Percentiles rank a stretch among this genome's conserved stretches.
phyloP scores from a whole-genome alignment of 2,888 invertebrate genomes.

The Spialia ferax region DNA sequence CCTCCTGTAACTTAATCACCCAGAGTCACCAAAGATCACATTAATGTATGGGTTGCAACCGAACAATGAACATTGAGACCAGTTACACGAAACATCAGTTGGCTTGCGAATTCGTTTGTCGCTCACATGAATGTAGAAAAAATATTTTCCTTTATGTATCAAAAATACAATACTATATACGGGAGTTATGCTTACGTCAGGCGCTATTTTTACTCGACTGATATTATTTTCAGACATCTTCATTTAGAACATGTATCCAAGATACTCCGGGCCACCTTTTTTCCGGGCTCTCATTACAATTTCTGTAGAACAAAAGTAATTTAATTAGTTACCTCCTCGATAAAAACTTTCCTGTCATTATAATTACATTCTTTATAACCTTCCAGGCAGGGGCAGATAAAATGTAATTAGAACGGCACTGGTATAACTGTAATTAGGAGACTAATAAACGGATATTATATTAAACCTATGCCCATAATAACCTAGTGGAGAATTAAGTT shows the following conservation, averaged over 20 bases:
- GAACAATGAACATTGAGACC: too few relatives aligned
- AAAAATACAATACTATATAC: too few relatives aligned
- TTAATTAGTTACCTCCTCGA: neutral
- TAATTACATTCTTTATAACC: constrained; percentile 3
- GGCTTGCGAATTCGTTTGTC: too few relatives aligned
- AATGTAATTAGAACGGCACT: neutral
- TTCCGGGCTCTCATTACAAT: neutral
- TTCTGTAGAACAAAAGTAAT: neutral
- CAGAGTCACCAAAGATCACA: too few relatives aligned
- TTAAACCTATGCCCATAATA: too few relatives aligned
- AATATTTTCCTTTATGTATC: too few relatives aligned
- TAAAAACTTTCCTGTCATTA: constrained; percentile 5
- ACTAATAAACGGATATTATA: neutral
- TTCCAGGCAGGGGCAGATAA: constrained; percentile 1
- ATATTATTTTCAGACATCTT: neutral
- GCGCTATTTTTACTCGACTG: neutral
- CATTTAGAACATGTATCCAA: neutral
- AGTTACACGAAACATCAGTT: too few relatives aligned
- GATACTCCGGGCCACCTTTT: neutral
- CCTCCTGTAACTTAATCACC: too few relatives aligned
- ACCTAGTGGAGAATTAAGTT: too few relatives aligned
- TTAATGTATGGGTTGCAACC: too few relatives aligned
- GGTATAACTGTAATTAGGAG: neutral
- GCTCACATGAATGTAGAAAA: too few relatives aligned
- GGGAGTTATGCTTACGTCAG: too few relatives aligned